These are phyloP conservation scores for Oriolus oriolus DNA, from an alignment of 2,113 vertebrate genomes.

Conservation along the genomic window DNA sequence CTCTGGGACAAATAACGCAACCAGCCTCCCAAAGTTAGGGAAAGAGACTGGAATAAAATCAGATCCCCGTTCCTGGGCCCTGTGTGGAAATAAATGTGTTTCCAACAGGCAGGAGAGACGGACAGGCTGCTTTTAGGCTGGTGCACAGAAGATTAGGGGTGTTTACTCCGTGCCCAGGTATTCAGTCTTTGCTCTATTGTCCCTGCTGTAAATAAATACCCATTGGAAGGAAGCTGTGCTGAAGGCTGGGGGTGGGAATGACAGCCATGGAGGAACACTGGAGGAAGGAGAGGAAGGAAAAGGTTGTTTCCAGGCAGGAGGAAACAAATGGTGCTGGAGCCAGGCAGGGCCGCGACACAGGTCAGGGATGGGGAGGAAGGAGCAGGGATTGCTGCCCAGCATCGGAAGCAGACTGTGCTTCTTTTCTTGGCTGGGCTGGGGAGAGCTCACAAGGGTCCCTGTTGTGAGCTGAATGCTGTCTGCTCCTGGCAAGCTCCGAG, in stretches of 20 bases:
- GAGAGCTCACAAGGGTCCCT: not conserved
- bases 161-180: not conserved
- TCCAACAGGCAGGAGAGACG: not conserved
- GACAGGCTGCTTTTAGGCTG: not conserved
- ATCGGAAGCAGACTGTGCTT: not conserved
- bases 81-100: not conserved
- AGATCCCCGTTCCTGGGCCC: not conserved
- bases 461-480: not conserved
- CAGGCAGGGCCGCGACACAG: not conserved
- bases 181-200: not conserved
- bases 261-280: not conserved
- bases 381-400: not conserved
- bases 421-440: not conserved
- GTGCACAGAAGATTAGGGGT: not conserved
- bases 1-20: not conserved
- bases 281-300: not conserved
- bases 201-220: not conserved
- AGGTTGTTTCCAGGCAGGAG: not conserved
- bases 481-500: not conserved
- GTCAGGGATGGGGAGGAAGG: not conserved
- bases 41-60: not conserved
- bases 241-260: not conserved
- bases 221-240: not conserved
- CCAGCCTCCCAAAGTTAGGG: not conserved
- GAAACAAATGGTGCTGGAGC: not conserved